Percentiles rank a stretch among this genome's conserved stretches.
phyloP scores from a whole-genome alignment of 2,888 invertebrate species.

The Eledone cirrhosa region DNA sequence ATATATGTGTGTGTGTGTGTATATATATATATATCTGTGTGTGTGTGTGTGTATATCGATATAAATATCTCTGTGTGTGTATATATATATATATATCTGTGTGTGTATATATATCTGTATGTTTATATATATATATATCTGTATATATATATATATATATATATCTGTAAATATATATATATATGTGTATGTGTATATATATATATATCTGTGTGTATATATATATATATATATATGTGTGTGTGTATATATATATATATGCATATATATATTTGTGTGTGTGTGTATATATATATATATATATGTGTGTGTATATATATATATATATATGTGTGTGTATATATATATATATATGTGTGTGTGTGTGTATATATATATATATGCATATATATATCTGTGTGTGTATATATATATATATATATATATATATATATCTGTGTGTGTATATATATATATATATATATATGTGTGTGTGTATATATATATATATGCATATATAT shows the following conservation, averaged over 20 bases:
- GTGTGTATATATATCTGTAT: not conserved
- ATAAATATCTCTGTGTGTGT: too few species aligned
- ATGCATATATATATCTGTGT: not conserved
- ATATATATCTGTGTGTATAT: not conserved
- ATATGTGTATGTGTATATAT: not conserved
- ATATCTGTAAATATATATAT: not conserved
- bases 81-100: not conserved
- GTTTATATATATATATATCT: not conserved
- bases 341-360: not conserved
- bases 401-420: not conserved
- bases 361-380: not conserved
- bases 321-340: not conserved
- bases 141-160: not conserved
- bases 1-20: not conserved
- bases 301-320: not conserved
- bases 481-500: not conserved
- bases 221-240: not conserved
- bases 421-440: not conserved
- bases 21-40: not conserved
- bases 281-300: not conserved
- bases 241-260: not conserved
- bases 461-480: not conserved
- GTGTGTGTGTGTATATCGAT: not conserved
- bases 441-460: not conserved
- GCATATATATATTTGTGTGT: not conserved